A percentile compares a stretch with the other conserved stretches of the same genome.
Conservation (phyloP, 1,140 invertebrate species). For the Augochlora pura region DNA sequence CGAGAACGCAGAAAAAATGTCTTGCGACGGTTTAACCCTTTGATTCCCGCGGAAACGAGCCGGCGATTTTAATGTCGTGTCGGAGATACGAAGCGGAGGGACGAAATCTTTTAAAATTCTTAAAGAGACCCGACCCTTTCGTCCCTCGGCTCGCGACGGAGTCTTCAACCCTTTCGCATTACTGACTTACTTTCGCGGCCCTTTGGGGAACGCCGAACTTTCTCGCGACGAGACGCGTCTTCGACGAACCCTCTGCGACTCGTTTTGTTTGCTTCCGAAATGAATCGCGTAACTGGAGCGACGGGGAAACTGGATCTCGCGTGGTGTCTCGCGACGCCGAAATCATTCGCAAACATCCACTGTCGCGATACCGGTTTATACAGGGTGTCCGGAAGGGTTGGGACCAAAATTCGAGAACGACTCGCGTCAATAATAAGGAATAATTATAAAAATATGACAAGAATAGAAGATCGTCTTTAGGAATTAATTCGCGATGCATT, state of each 20-base stretch:
- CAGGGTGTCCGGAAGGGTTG: too few relatives aligned
- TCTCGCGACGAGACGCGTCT: constrained; percentile 2
- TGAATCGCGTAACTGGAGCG: background rate
- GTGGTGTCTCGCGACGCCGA: background rate
- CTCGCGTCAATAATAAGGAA: too few relatives aligned
- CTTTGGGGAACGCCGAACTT: constrained; percentile 58
- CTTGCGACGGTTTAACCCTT: background rate
- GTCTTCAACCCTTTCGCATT: constrained; percentile 65
- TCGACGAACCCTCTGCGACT: background rate
- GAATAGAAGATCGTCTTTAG: too few relatives aligned
- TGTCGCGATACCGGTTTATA: too few relatives aligned
- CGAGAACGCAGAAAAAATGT: background rate
- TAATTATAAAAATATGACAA: too few relatives aligned
- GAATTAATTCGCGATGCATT: too few relatives aligned
- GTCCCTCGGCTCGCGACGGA: constrained; percentile 47
- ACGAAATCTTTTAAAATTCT: constrained; percentile 52
- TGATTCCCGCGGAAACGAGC: background rate
- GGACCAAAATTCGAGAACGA: too few relatives aligned
- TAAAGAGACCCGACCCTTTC: constrained; percentile 61
- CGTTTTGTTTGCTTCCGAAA: constrained; percentile 1
- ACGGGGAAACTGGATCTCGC: too few relatives aligned
- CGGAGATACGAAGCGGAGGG: background rate
- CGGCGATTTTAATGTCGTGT: constrained; percentile 27
- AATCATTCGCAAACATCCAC: background rate
- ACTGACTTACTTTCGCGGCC: constrained; percentile 78